Conservation (phyloP, 2,797 vertebrate species). For the Bothrops alternatus region DNA sequence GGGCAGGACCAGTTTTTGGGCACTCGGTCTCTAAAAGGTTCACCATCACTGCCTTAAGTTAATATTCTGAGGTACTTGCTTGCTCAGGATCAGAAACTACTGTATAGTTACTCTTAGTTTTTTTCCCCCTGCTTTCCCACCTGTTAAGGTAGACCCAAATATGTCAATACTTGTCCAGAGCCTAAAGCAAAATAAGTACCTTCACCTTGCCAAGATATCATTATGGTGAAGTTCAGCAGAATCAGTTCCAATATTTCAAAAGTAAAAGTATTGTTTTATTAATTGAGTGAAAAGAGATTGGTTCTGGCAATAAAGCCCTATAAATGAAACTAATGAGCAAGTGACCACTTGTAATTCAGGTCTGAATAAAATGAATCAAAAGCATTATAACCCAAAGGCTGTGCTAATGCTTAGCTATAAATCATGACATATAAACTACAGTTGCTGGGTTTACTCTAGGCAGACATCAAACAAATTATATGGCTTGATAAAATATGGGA, state of each 20-base stretch:
- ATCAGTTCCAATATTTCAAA: background rate
- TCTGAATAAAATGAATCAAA: background rate
- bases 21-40: too few relatives aligned
- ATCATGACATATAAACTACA: background rate
- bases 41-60: background rate
- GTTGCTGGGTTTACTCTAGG: background rate
- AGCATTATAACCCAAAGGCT: background rate
- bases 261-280: background rate
- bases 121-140: background rate
- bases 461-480: background rate
- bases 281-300: background rate
- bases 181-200: slow-evolving; percentile 9
- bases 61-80: background rate
- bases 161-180: background rate
- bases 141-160: background rate
- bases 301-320: background rate
- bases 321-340: background rate
- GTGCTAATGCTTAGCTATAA: background rate
- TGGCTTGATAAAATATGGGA: background rate
- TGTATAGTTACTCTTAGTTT: background rate
- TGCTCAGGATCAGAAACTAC: background rate
- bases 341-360: background rate
- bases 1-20: too few relatives aligned
- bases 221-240: background rate
- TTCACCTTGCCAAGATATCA: background rate